A percentile compares a stretch with the other conserved stretches of the same genome.
Conservation (phyloP, 2,113 vertebrate species). For the Datnioides undecimradiatus region DNA sequence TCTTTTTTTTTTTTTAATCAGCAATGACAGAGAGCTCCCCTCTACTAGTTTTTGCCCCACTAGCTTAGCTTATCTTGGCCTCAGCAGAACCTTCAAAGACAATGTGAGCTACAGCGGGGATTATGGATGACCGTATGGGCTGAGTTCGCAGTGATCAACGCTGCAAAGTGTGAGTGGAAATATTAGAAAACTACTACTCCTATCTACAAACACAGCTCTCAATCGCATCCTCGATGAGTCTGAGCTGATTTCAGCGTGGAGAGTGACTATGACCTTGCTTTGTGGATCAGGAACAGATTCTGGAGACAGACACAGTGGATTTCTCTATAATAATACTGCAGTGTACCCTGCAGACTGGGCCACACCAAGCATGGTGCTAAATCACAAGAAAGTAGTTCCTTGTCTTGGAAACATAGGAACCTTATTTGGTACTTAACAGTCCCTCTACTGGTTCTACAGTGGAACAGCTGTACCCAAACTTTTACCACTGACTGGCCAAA, state of each 20-base stretch:
- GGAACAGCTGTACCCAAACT: no score
- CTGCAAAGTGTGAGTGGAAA: not conserved
- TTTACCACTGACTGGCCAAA: no score
- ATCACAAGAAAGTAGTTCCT: no score
- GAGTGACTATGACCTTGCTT: not conserved
- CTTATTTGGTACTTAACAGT: no score
- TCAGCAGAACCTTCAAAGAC: not conserved
- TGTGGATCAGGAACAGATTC: not conserved
- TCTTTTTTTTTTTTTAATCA: no score
- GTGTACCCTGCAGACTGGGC: not conserved
- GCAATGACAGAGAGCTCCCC: no score
- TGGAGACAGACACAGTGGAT: not conserved
- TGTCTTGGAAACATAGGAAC: no score
- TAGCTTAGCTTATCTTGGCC: not conserved
- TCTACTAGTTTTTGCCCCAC: not conserved
- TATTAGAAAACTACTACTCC: not conserved
- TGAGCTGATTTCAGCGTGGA: not conserved
- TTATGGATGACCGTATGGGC: no score
- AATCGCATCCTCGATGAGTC: not conserved
- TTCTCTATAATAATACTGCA: not conserved
- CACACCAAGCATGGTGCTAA: no score
- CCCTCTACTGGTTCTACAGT: no score
- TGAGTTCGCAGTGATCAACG: no score
- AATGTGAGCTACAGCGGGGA: not conserved
- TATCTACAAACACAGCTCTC: not conserved